Percentiles rank a stretch among this genome's conserved stretches.
phyloP scores from a whole-genome alignment of 1,140 invertebrate genomes.

The Papilio aristodemus region DNA sequence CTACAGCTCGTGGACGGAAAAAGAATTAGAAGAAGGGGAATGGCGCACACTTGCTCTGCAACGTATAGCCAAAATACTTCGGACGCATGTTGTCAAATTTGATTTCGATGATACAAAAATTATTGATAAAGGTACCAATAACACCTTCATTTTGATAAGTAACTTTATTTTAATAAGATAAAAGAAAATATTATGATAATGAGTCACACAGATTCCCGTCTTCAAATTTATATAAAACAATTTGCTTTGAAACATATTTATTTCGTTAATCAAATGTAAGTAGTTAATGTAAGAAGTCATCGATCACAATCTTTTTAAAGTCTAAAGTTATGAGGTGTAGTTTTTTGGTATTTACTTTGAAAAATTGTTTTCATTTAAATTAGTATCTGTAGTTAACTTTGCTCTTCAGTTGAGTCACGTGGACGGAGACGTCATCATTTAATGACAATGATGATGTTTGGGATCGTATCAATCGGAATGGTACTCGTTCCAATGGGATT shows the following conservation, averaged over 20 bases:
- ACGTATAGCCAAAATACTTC: slow-evolving; percentile 78
- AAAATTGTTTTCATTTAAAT: too few species aligned
- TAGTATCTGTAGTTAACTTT: slow-evolving; percentile 29
- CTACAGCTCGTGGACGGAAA: slow-evolving; percentile 66
- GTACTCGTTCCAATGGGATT: slow-evolving; percentile 88
- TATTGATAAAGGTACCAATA: slow-evolving; percentile 54
- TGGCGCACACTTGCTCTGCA: slow-evolving; percentile 71
- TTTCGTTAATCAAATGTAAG: too few species aligned
- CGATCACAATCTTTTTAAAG: too few species aligned
- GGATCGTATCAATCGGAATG: slow-evolving; percentile 85
- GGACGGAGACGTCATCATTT: slow-evolving; percentile 82
- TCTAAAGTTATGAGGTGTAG: too few species aligned
- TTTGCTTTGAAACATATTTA: too few species aligned
- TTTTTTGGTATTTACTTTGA: slow-evolving; percentile 9
- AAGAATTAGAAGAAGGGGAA: slow-evolving; percentile 68
- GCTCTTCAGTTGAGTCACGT: slow-evolving; percentile 73
- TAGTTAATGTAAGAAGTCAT: too few species aligned
- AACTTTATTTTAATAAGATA: not conserved
- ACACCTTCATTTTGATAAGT: not conserved
- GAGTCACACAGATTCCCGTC: too few species aligned
- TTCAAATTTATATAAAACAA: too few species aligned
- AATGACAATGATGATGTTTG: slow-evolving; percentile 87
- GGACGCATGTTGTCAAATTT: slow-evolving; percentile 81
- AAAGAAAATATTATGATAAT: not conserved
- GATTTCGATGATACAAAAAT: slow-evolving; percentile 74